These are phyloP conservation scores for Platycheirus albimanus DNA, from an alignment of 2,888 invertebrate genomes.

Conservation along the genomic window DNA sequence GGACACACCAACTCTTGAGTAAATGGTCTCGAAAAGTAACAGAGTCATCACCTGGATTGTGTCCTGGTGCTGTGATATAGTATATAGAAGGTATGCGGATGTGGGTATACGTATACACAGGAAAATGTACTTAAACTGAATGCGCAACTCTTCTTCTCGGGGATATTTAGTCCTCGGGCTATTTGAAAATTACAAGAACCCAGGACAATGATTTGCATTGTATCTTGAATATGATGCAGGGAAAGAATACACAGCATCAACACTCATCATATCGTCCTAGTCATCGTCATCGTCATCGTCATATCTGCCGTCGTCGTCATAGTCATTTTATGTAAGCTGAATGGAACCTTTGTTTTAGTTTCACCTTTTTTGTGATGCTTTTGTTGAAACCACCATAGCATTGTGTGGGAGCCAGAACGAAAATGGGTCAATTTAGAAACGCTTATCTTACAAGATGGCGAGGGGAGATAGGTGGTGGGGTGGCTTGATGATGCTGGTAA, in stretches of 20 bases:
- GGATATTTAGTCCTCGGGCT: no score
- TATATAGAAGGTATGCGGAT: background rate
- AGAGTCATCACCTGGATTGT: conserved; percentile 2
- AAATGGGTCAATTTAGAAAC: conserved; percentile 69
- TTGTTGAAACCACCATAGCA: conserved; percentile 29
- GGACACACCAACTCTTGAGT: conserved; percentile 46
- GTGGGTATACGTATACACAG: background rate
- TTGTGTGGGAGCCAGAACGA: conserved; percentile 24
- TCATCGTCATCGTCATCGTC: no score
- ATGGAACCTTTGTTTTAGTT: conserved; percentile 61
- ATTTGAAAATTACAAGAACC: conserved; percentile 67
- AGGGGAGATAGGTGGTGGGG: background rate
- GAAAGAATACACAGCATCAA: no score
- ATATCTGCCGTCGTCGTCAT: conserved; percentile 2
- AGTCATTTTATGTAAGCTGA: conserved; percentile 8
- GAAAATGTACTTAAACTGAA: conserved; percentile 33
- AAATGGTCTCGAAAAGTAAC: conserved; percentile 10
- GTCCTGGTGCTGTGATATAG: no score
- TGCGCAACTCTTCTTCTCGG: conserved; percentile 70
- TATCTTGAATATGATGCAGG: conserved; percentile 47
- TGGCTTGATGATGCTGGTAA: conserved; percentile 1
- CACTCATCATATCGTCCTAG: no score
- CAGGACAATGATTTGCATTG: conserved; percentile 72
- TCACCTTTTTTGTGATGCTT: conserved; percentile 32
- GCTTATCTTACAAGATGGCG: conserved; percentile 58